These are phyloP conservation scores for Xerus rutilus DNA, from an alignment of 2,797 vertebrate species.

Conservation along the genomic window DNA sequence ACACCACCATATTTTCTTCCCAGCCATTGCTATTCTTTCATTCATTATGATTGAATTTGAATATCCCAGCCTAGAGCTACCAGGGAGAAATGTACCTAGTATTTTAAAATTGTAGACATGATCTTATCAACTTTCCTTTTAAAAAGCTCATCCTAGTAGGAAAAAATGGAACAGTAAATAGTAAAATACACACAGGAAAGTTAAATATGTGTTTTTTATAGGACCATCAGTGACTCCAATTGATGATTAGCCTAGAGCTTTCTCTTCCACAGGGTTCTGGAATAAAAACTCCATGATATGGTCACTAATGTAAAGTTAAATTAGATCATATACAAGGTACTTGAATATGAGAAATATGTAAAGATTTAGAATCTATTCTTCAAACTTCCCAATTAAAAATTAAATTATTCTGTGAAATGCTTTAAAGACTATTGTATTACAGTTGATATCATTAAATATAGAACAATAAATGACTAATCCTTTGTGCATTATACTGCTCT, in stretches of 20 bases:
- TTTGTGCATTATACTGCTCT: neutral
- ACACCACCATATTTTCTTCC: conserved; percentile 26
- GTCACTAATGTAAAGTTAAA: neutral
- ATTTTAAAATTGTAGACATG: conserved; percentile 32
- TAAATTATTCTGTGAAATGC: neutral
- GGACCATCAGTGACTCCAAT: neutral
- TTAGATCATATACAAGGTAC: neutral
- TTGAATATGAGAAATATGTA: neutral
- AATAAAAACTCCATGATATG: neutral
- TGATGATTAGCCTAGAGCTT: neutral
- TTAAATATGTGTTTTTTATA: neutral
- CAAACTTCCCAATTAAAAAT: conserved; percentile 29
- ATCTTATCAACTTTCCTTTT: neutral
- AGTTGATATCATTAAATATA: neutral
- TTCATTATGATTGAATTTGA: neutral
- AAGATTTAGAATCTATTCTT: conserved; percentile 10
- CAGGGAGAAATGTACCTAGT: conserved; percentile 10
- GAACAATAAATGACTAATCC: neutral
- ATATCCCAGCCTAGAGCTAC: neutral
- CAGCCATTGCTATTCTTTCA: neutral
- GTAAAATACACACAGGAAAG: neutral
- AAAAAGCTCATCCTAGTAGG: neutral
- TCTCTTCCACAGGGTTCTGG: neutral
- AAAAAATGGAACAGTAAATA: neutral
- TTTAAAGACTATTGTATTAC: neutral